Base-by-base conservation (phyloP, 1,140 invertebrate genomes). In the Palaemon carinicauda region DNA sequence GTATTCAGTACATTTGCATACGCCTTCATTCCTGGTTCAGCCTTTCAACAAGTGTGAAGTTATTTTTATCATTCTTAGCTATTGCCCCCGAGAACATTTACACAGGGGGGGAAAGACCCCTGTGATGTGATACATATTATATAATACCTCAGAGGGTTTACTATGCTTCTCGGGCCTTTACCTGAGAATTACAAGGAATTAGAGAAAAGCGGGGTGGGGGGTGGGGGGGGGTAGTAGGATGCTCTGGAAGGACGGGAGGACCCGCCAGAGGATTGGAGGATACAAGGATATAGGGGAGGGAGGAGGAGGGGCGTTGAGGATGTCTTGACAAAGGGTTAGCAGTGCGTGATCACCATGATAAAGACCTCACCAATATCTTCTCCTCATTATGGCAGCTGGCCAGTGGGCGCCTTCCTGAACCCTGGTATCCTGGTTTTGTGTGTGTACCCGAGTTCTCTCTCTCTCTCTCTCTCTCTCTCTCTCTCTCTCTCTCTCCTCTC, bases 341-440 rank as follows among this genome's bases (percentile, higher is more conserved):
- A 33, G 71, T n/a, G 29, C 54, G 5, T 51, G 52, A 84, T 77
- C 82, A 77, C 71, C 82, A 84, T 83, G 81, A 77, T 75, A 84
- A 84, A 84, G 82, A 77, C 73, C 52, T 5, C 51, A 84, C 27
- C 82, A 77, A 78, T 83, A 84, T 84, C 82, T 84, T 84, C 71
- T 53, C 73, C 73, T 84, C 82, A 84, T 84, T 84, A 84, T 84
- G 82, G 82, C 82, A 77, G 54, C 82, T 33, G 53, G 82, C 82
- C 82, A 84, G 73, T 84, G 82, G 82, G 75, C 73, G 29, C 52
- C 31, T 19, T 27, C 41, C 41, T 41, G 41, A 41, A 41, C 41
- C 41, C 41, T 41, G 12, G 41, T 41, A 41, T 41, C 41, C 41
- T 41, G 41, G 41, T 41, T 41, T 12, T 41, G 41, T 41, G 41